Conservation (phyloP, 2,113 vertebrate species). For the Nothobranchius furzeri region DNA sequence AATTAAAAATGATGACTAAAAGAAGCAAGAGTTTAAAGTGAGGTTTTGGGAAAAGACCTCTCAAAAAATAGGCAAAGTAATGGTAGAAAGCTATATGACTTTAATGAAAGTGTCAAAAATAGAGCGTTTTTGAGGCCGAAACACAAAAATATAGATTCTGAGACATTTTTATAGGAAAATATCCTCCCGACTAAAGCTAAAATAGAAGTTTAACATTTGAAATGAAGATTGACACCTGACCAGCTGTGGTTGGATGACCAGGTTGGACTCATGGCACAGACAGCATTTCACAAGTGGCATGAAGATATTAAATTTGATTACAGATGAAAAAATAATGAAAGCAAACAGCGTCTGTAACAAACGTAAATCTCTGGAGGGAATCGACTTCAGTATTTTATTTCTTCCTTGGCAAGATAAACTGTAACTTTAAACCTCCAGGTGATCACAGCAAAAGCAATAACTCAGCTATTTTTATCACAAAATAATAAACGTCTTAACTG, state of each 20-base stretch:
- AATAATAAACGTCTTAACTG: not conserved
- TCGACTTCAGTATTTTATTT: not conserved
- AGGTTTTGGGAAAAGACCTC: not conserved
- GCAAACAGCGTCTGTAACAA: not conserved
- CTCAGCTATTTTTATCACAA: not conserved
- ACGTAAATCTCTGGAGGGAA: not conserved
- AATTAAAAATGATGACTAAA: not conserved
- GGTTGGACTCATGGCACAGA: not conserved
- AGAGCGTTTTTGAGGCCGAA: no score
- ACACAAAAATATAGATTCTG: no score
- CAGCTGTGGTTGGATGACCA: not conserved
- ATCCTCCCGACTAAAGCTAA: no score
- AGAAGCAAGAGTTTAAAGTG: not conserved
- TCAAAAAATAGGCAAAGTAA: not conserved
- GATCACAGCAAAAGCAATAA: conserved; percentile 6
- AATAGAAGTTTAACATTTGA: not conserved
- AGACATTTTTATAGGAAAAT: no score
- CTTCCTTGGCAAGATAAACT: not conserved
- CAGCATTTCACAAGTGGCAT: not conserved
- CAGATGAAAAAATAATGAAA: not conserved
- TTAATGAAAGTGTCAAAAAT: no score
- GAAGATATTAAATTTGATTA: not conserved
- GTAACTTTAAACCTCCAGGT: not conserved
- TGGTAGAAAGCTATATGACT: not conserved
- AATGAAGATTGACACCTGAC: not conserved